These are phyloP conservation scores for Lasioglossum baleicum DNA, from an alignment of 1,140 invertebrate genomes.

Conservation along the genomic window DNA sequence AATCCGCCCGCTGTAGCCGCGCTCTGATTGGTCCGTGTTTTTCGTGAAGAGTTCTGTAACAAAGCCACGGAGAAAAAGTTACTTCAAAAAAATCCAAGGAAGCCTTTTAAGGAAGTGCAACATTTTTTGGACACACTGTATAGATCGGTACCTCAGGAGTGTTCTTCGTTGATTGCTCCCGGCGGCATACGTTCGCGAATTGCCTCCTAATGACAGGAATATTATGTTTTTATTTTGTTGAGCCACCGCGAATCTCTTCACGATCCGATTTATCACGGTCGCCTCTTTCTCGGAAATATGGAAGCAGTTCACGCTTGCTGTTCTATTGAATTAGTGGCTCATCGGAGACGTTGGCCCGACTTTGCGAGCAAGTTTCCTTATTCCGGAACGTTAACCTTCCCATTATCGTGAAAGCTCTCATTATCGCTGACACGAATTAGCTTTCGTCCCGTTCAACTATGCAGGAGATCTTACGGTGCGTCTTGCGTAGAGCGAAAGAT, in stretches of 20 bases:
- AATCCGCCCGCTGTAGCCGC: too few species aligned
- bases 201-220: conserved; percentile 5
- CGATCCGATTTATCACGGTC: not conserved
- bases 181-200: conserved; percentile 7
- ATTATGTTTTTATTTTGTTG: conserved; percentile 16
- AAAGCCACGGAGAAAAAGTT: too few species aligned
- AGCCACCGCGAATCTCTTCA: not conserved
- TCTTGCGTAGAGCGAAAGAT: conserved; percentile 26
- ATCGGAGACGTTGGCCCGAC: too few species aligned
- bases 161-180: conserved; percentile 4
- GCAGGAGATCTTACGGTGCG: conserved; percentile 17
- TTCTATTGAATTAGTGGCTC: conserved; percentile 15
- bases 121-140: too few species aligned
- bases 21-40: too few species aligned
- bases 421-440: conserved; percentile 53
- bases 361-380: conserved; percentile 4
- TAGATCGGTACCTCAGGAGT: not conserved
- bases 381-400: conserved; percentile 28
- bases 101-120: too few species aligned
- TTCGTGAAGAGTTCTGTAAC: too few species aligned
- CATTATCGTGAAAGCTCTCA: conserved; percentile 47
- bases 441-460: conserved; percentile 55
- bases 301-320: not conserved
- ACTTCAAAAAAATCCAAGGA: too few species aligned
- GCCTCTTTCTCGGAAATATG: conserved; percentile 20